These are phyloP conservation scores for Quadriops clusia DNA, from an alignment of 2,888 invertebrate genomes.

Conservation along the genomic window DNA sequence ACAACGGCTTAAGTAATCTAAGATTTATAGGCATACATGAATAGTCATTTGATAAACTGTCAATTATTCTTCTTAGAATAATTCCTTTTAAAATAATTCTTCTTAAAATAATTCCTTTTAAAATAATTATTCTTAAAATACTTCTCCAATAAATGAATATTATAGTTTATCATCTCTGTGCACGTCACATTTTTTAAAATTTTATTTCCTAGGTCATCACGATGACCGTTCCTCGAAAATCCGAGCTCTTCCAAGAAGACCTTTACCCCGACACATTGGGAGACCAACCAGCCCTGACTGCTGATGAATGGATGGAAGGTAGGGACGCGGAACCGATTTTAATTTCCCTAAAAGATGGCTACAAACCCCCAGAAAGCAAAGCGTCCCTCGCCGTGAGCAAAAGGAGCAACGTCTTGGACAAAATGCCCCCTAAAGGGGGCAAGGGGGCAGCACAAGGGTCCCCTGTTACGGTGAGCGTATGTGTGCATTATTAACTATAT, in stretches of 20 bases:
- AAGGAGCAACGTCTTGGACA: constrained; percentile 69
- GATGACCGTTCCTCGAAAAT: constrained; percentile 98
- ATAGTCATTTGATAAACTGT: too few relatives aligned
- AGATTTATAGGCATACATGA: too few relatives aligned
- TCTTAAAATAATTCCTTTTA: too few relatives aligned
- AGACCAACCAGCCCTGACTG: constrained; percentile 76
- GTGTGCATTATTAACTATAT: too few relatives aligned
- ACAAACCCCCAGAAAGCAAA: constrained; percentile 56
- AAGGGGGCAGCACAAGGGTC: constrained; percentile 16
- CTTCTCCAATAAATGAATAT: constrained; percentile 2
- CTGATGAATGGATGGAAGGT: constrained; percentile 87
- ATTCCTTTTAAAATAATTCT: too few relatives aligned
- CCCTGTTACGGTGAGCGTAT: constrained; percentile 32
- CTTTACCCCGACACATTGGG: constrained; percentile 91
- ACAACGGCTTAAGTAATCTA: too few relatives aligned
- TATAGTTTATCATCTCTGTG: too few relatives aligned
- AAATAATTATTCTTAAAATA: constrained; percentile 1
- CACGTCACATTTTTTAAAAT: constrained; percentile 1
- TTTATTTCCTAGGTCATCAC: constrained; percentile 54
- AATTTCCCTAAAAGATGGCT: constrained; percentile 79
- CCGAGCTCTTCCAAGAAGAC: constrained; percentile 94
- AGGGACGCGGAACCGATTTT: constrained; percentile 83
- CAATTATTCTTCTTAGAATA: too few relatives aligned
- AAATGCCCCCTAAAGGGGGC: constrained; percentile 41
- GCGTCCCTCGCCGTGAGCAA: constrained; percentile 60